Base-by-base conservation (phyloP, 2,797 vertebrate genomes). In the Rhyacichthys aspro region DNA sequence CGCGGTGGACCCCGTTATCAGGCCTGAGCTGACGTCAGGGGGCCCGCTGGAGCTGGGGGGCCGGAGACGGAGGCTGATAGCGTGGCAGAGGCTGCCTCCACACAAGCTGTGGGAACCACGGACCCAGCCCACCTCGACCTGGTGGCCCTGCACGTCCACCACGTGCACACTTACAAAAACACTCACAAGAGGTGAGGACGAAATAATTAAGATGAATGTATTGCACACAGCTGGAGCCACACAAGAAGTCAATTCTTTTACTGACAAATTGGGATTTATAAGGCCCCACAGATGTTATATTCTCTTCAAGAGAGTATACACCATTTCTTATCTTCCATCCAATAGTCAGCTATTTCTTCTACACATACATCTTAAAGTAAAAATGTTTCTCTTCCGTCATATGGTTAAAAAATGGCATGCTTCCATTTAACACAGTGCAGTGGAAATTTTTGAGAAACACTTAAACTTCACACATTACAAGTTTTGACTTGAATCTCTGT, bases 51-150 rank as follows among this genome's bases (percentile, higher is more conserved):
- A 82, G 82, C 85, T 84, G 78, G 81, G 82, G 72, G 79, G 88
- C 88, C 86, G 91, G 89, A 91, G 90, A 91, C 90, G 60, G 87
- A 88, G 86, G 87, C 87, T 86, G 92, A 93, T 92, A 93, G 88
- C 54, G 52, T 5, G 0, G 71, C 80, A 71, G 81, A 76, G 79
- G 77, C 80, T 68, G 82, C 86, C 82, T 87, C 85, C 85, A 28
- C 75, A 64, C 71, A 74, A 87, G 85, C 90, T 92, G 90, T 92
- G 92, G 90, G 91, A 93, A 92, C 83, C 54, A 15, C 0, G 49
- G 74, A 70, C 86, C 82, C 79, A 79, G 77, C 80, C 83, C 87
- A 82, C 66, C 58, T 63, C 34, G 52, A 85, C 86, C 84, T 76
- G 42, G 67, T 65, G 71, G 81, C 84, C 87, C 67, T 9, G 72